These are phyloP conservation scores for Marmota monax DNA, from an alignment of 2,113 vertebrate genomes.

Conservation along the genomic window DNA sequence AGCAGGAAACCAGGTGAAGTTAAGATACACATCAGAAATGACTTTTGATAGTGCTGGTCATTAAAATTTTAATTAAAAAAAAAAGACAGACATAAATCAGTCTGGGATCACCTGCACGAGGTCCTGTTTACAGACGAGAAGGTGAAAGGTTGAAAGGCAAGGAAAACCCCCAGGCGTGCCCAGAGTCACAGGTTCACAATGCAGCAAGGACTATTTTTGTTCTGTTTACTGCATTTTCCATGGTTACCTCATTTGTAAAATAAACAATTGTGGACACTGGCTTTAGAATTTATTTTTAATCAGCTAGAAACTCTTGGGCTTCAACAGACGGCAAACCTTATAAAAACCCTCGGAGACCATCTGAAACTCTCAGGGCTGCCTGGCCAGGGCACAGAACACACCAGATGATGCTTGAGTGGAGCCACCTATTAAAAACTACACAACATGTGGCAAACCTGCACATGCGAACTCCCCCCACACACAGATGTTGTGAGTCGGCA, in stretches of 20 bases:
- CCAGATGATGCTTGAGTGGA: background rate
- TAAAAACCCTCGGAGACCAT: background rate
- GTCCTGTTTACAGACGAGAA: too few species aligned
- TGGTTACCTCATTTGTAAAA: conserved; percentile 55
- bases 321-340: background rate
- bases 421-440: background rate
- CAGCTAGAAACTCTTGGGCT: conserved; percentile 29
- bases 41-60: background rate
- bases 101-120: background rate
- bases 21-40: background rate
- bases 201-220: conserved; percentile 53
- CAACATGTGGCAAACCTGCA: background rate
- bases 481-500: background rate
- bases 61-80: conserved; percentile 28
- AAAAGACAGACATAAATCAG: background rate
- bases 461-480: background rate
- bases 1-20: background rate
- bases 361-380: background rate
- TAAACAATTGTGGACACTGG: conserved; percentile 65
- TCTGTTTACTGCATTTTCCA: conserved; percentile 64
- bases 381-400: background rate
- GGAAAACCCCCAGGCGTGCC: accelerated
- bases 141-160: background rate
- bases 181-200: background rate
- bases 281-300: conserved; percentile 71